Percentiles rank a stretch among this genome's conserved stretches.
Conservation (phyloP, 92 coral and sea anemone species). For the Phymanthus crucifer region DNA sequence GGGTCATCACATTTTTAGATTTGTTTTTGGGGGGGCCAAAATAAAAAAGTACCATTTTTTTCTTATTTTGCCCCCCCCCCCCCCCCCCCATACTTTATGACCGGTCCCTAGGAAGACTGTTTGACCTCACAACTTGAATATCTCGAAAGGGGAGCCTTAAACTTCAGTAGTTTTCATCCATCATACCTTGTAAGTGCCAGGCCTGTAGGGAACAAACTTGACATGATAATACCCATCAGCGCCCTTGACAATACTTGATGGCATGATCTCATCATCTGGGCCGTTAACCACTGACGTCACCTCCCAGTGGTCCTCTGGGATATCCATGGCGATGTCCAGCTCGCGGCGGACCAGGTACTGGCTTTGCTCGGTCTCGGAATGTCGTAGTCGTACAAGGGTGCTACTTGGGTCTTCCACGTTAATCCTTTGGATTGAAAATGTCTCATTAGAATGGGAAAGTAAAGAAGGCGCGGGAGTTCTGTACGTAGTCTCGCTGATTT, state of each 20-base stretch:
- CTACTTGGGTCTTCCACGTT: conserved; percentile 71
- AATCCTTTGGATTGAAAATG: conserved; percentile 27
- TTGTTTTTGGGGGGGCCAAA: too few relatives aligned
- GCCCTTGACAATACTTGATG: conserved; percentile 59
- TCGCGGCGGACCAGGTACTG: conserved; percentile 81
- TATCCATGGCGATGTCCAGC: conserved; percentile 79
- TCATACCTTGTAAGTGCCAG: conserved; percentile 71
- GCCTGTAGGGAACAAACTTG: conserved; percentile 70
- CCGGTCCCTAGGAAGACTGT: too few relatives aligned
- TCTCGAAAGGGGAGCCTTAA: background rate
- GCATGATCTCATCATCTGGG: conserved; percentile 79
- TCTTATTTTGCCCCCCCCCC: too few relatives aligned
- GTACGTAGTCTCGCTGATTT: too few relatives aligned
- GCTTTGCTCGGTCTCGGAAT: conserved; percentile 53
- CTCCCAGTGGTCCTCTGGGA: conserved; percentile 65
- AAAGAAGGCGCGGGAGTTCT: too few relatives aligned
- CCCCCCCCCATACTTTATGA: too few relatives aligned
- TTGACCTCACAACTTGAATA: background rate
- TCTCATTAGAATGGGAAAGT: too few relatives aligned
- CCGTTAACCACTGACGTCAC: conserved; percentile 74
- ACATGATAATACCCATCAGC: conserved; percentile 72
- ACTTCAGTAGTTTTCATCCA: background rate
- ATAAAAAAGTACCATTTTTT: too few relatives aligned
- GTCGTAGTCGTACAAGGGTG: conserved; percentile 66
- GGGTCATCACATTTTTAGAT: too few relatives aligned